These are phyloP conservation scores for Penaeus indicus DNA, from an alignment of 1,140 invertebrate species.

Conservation along the genomic window DNA sequence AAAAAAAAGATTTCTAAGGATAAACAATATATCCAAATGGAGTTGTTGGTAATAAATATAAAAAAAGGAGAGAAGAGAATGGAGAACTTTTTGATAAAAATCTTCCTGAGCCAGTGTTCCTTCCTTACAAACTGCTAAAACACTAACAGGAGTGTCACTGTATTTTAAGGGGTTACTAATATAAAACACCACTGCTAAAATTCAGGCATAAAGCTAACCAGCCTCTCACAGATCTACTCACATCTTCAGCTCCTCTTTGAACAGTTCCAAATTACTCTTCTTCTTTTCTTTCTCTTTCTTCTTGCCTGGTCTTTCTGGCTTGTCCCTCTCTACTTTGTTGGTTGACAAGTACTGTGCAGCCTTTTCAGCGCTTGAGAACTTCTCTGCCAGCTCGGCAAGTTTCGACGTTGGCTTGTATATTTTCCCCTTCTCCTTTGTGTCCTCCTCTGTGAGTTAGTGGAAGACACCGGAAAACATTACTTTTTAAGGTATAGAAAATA, in stretches of 20 bases:
- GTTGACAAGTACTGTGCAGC: conserved; percentile 78
- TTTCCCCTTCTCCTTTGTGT: conserved; percentile 89
- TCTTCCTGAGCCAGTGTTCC: too few relatives aligned
- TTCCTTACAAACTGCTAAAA: too few relatives aligned
- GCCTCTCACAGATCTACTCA: conserved; percentile 69
- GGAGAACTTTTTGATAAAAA: too few relatives aligned
- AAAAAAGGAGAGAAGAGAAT: too few relatives aligned
- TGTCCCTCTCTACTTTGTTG: conserved; percentile 69
- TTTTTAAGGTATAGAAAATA: background rate
- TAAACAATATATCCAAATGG: too few relatives aligned
- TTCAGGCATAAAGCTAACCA: conserved; percentile 5
- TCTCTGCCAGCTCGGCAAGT: conserved; percentile 76
- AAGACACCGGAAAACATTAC: background rate
- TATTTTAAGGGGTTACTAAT: background rate
- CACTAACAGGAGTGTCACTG: too few relatives aligned
- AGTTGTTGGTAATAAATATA: too few relatives aligned
- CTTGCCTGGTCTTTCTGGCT: conserved; percentile 78
- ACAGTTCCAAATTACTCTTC: conserved; percentile 96
- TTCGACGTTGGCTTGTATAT: conserved; percentile 93
- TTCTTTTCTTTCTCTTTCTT: conserved; percentile 89
- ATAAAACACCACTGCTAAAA: background rate
- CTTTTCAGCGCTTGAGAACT: conserved; percentile 78
- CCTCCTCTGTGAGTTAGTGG: conserved; percentile 78
- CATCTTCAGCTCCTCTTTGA: conserved; percentile 95
- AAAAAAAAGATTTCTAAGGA: too few relatives aligned